Percentiles rank a stretch among this genome's conserved stretches.
These are phyloP conservation scores for Myopa testacea DNA, from an alignment of 2,888 invertebrate genomes.

Conservation along the genomic window DNA sequence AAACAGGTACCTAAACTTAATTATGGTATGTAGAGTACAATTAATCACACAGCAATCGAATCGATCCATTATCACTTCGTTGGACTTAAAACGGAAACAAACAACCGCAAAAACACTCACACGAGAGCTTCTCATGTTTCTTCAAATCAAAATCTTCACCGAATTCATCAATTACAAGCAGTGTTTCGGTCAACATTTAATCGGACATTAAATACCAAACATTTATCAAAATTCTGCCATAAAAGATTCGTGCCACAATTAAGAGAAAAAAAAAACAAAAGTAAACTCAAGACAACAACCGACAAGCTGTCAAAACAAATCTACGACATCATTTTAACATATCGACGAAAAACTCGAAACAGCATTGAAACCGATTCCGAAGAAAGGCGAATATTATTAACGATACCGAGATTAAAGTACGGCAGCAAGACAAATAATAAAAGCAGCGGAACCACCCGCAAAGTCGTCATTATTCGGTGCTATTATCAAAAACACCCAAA, in stretches of 20 bases:
- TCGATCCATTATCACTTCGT: background rate
- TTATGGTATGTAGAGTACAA: background rate
- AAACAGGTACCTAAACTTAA: background rate
- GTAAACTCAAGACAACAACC: background rate
- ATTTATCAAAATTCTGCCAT: conserved; percentile 57
- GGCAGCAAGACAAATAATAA: background rate
- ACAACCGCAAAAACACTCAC: background rate
- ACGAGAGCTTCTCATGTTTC: too few species aligned
- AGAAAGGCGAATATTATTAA: conserved; percentile 26
- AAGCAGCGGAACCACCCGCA: conserved; percentile 43
- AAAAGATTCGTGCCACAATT: conserved; percentile 52
- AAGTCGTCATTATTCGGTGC: conserved; percentile 42
- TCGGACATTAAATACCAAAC: conserved; percentile 43
- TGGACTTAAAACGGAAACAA: background rate
- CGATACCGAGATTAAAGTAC: conserved; percentile 25
- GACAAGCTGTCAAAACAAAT: conserved; percentile 66
- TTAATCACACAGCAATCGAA: background rate
- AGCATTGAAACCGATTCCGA: background rate
- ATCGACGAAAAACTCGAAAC: background rate
- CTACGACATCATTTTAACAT: conserved; percentile 66
- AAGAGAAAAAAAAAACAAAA: conserved; percentile 46
- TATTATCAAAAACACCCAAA: conserved; percentile 43
- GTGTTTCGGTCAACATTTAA: conserved; percentile 30
- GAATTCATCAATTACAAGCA: conserved; percentile 21
- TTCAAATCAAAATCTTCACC: background rate